Conservation (phyloP, 2,797 vertebrate species). For the Thalassophryne amazonica region DNA sequence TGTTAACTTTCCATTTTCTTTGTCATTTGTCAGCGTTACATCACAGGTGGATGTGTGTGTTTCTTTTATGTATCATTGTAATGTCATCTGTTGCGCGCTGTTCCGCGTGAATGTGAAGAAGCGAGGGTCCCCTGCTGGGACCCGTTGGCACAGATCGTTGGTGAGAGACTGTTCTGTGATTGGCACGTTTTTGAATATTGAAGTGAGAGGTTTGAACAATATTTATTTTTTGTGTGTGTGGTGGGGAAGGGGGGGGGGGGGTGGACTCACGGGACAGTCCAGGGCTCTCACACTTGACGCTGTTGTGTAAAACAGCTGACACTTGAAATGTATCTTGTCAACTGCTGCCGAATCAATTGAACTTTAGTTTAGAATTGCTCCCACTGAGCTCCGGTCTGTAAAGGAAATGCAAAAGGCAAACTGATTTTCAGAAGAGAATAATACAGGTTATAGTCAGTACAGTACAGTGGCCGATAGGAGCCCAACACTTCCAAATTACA, state of each 20-base stretch:
- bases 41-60: conserved; percentile 56
- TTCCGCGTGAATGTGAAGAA: conserved; percentile 70
- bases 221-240: conserved; percentile 18
- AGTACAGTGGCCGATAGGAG: too few species aligned
- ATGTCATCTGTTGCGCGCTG: conserved; percentile 41
- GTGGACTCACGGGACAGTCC: conserved; percentile 21
- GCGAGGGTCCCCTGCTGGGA: conserved; percentile 43
- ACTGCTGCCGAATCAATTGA: conserved; percentile 47
- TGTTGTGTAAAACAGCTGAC: conserved; percentile 61
- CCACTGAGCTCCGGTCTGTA: conserved; percentile 63
- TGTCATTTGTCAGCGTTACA: conserved; percentile 54
- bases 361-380: conserved; percentile 51
- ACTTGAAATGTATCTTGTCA: conserved; percentile 70
- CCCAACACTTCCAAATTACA: too few species aligned
- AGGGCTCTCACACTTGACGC: conserved; percentile 32
- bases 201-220: conserved; percentile 48
- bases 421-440: too few species aligned
- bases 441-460: too few species aligned
- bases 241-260: too few species aligned
- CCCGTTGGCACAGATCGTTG: conserved; percentile 29
- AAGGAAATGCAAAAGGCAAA: too few species aligned
- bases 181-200: conserved; percentile 43
- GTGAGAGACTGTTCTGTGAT: conserved; percentile 47
- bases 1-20: conserved; percentile 55
- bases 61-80: conserved; percentile 28